Base-by-base conservation (phyloP, 2,113 vertebrate genomes). In the Thamnaconus septentrionalis region DNA sequence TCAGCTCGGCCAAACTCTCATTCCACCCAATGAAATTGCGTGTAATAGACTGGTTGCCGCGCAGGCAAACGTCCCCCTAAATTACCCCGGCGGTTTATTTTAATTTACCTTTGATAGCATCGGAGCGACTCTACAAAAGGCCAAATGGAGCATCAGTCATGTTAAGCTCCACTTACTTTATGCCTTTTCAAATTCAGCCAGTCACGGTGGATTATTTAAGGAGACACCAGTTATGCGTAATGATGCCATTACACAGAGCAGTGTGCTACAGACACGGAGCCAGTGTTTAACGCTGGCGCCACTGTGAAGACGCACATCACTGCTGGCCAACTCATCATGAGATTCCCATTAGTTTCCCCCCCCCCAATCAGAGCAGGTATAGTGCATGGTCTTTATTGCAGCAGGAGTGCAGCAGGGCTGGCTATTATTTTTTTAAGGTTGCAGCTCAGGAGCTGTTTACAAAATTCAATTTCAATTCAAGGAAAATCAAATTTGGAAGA, bases 321-420 rank as follows among this genome's bases (percentile, higher is more conserved):
- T 66, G 78, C 85, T 79, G 69, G 81, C 69, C 81, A 45, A 67
- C 73, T 69, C 76, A 67, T 87, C 86, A 89, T 80, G 73, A 70
- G 85, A 73, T 64, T 76, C 58, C 41, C 64, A 80, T 85, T 86
- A 76, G 74, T 40, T 31, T 31, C 18, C 18, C 18, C 5, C 18
- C 18, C 18, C 5, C 5, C 80, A 18, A 76, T 84, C 73, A 76
- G 52, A 66, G 55, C 49, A 60, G 61, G 59, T 18, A 71, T 43
- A 41, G 61, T 55, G 56, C 51, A 61, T 6, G n/a, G 18, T 31
- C 18, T 31, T 31, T 31, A 31, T 31, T 31, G 18, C 18, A 31
- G 18, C 18, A 31, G 18, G 18, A 31, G 18, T 31, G 18, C 18
- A 31, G 18, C 18, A 31, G 18, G 18, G 18, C 2, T 31, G 18